Percentiles rank a stretch among this genome's conserved stretches.
Conservation (phyloP, 2,797 vertebrate species). For the Heterohyrax brucei region DNA sequence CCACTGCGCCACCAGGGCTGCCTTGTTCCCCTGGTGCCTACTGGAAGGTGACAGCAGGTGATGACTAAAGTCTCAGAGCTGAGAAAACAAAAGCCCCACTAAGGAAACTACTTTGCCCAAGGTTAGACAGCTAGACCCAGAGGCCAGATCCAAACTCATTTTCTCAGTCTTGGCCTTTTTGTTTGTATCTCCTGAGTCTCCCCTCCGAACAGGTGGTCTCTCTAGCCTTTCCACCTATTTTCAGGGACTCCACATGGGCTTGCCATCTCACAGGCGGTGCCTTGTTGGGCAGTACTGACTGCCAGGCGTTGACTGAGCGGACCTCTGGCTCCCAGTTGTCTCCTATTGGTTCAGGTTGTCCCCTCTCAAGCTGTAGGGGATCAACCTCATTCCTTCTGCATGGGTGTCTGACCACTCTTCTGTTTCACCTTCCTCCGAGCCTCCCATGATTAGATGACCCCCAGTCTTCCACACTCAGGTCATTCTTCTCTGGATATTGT, state of each 20-base stretch:
- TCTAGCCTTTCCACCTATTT: not conserved
- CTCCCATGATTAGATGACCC: not conserved
- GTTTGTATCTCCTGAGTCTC: not conserved
- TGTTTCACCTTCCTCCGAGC: not conserved
- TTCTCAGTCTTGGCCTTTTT: not conserved
- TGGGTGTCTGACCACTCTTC: not conserved
- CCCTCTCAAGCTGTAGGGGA: not conserved
- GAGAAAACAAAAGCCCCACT: not conserved
- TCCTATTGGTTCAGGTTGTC: not conserved
- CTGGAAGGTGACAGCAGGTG: not conserved
- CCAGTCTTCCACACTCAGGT: not conserved
- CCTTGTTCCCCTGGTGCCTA: not conserved
- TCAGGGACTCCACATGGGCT: not conserved
- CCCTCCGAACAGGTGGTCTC: not conserved
- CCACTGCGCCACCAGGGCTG: no score
- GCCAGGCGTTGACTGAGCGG: not conserved
- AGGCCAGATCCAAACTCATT: not conserved
- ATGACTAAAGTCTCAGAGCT: not conserved
- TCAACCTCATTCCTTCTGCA: slow-evolving; percentile 15
- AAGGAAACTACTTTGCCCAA: not conserved
- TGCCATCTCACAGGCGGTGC: not conserved
- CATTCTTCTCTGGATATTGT: not conserved
- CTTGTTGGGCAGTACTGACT: not conserved
- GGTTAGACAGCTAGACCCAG: not conserved
- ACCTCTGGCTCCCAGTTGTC: not conserved